Conservation (phyloP, 64 coral and sea anemone genomes). For the Astreopora myriophthalma region DNA sequence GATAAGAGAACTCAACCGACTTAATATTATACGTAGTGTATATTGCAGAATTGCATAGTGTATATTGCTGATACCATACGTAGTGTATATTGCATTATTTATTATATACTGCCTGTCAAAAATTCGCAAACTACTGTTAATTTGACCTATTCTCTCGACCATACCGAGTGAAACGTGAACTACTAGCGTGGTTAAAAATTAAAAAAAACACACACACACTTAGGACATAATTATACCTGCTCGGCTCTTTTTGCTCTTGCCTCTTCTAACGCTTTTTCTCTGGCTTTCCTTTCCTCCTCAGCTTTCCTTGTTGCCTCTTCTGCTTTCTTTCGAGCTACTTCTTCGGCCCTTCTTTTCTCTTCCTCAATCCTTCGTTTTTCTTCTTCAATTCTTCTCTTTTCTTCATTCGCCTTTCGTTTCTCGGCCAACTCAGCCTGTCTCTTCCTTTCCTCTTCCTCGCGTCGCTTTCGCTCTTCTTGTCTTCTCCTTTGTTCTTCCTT, state of each 20-base stretch:
- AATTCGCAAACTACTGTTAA: too few species aligned
- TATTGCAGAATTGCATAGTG: too few species aligned
- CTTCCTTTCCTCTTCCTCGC: conserved; percentile 55
- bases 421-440: conserved; percentile 14
- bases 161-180: too few species aligned
- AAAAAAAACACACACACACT: background rate
- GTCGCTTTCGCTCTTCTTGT: conserved; percentile 51
- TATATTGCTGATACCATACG: too few species aligned
- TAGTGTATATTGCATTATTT: too few species aligned
- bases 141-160: too few species aligned
- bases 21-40: too few species aligned
- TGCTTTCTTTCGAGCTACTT: conserved; percentile 33
- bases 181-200: too few species aligned
- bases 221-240: too few species aligned
- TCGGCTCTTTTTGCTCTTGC: conserved; percentile 26
- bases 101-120: too few species aligned
- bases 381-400: conserved; percentile 5
- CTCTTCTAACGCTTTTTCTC: conserved; percentile 34
- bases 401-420: conserved; percentile 24
- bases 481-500: conserved; percentile 27
- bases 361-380: conserved; percentile 9
- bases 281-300: conserved; percentile 45
- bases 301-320: conserved; percentile 42
- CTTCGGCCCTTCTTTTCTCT: conserved; percentile 45
- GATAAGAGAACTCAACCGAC: too few species aligned